A percentile compares a stretch with the other conserved stretches of the same genome.
These are phyloP conservation scores for Percopsis omiscomaycus DNA, from an alignment of 2,797 vertebrate species.

Conservation along the genomic window DNA sequence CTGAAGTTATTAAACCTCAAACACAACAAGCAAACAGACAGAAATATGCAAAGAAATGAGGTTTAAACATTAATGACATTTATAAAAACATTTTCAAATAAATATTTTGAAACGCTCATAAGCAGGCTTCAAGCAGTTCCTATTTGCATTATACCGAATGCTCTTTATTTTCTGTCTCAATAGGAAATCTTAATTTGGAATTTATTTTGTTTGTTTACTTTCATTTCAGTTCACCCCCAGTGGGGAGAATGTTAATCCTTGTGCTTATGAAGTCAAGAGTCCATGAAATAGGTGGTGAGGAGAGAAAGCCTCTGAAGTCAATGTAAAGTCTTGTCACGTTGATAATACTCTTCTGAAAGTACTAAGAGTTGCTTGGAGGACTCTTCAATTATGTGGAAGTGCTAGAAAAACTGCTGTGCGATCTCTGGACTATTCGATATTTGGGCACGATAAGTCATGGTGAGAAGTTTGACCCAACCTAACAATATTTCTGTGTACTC, in stretches of 20 bases:
- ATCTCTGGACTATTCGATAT: too few relatives aligned
- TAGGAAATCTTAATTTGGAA: too few relatives aligned
- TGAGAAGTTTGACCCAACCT: neutral
- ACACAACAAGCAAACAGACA: too few relatives aligned
- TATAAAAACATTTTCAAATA: too few relatives aligned
- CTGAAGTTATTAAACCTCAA: too few relatives aligned
- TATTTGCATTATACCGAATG: too few relatives aligned
- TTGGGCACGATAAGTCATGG: too few relatives aligned
- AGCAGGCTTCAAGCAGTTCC: too few relatives aligned
- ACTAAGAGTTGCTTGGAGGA: slow-evolving; percentile 40
- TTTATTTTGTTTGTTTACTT: slow-evolving; percentile 26
- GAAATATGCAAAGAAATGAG: too few relatives aligned
- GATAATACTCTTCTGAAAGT: slow-evolving; percentile 31
- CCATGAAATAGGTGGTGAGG: slow-evolving; percentile 58
- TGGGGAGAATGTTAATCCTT: slow-evolving; percentile 47
- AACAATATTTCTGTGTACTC: neutral
- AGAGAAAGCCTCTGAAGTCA: slow-evolving; percentile 31
- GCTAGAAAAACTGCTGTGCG: slow-evolving; percentile 6
- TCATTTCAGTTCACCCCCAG: slow-evolving; percentile 32
- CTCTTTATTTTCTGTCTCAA: too few relatives aligned
- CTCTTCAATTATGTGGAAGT: slow-evolving; percentile 33
- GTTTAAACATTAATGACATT: too few relatives aligned
- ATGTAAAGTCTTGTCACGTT: slow-evolving; percentile 24
- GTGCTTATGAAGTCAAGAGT: slow-evolving; percentile 59
- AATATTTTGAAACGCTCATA: too few relatives aligned